Evolutionary conservation across 2,888 invertebrate genomes (phyloP), one percentile per base, ranked within the genome.

Genomic region (Acrobeloides nanus): DNA sequence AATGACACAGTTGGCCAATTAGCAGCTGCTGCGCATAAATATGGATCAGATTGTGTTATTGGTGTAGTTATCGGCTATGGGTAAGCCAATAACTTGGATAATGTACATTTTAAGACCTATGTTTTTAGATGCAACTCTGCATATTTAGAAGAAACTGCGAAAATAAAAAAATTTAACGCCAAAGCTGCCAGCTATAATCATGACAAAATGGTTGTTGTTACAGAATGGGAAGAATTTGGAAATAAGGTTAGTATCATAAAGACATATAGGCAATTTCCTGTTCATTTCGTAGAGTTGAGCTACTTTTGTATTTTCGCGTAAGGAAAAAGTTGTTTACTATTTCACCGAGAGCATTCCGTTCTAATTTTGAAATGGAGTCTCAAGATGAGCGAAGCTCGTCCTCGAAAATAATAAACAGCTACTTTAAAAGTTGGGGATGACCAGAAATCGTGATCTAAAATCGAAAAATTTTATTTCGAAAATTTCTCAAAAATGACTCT

Each of bases 141-240:
- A 6, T 73, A 73, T 37, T 54, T 73, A 21, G 73, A 73, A 46
- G 66, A 72, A 35, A 68, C 64, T 17, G 51, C 47, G n/a, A 55
- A 57, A 24, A 71, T 73, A 34, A 67, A 57, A 34, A 73, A 73
- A 47, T 72, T 73, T 51, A 60, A 73, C 46, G 62, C 73, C 8
- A 51, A 47, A 23, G 46, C 45, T 2, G 52, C 52, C 21, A 61
- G 55, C 24, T 72, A 74, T 47, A 35, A 52, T 3, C 65, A 70
- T 46, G 55, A 62, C n/a, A 58, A 68, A 29, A 73, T 71, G 70
- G 66, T 73, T 20, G 64, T 73, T 8, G 73, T 73, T 7, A 73
- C 73, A 5, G 73, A 73, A 45, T 73, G 73, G 73, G 73, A 73
- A 49, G 73, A 73, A 51, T 73, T 72, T 45, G 73, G 73, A 20